These are phyloP conservation scores for Notothenia coriiceps DNA, from an alignment of 2,113 vertebrate species.

Conservation along the genomic window DNA sequence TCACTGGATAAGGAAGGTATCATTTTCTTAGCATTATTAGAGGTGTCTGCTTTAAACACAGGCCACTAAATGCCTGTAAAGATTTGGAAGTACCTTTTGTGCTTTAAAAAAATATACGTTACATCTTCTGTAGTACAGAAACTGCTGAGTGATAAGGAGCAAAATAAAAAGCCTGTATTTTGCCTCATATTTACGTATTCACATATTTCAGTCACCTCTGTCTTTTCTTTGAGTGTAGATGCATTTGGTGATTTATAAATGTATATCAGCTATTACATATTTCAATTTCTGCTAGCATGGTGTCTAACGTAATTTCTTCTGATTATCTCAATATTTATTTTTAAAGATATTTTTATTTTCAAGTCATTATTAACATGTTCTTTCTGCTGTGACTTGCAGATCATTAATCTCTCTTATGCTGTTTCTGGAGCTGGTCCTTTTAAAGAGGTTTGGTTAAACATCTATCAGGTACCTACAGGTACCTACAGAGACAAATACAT, in stretches of 20 bases:
- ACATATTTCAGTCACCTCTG: not conserved
- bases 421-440: not conserved
- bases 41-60: not conserved
- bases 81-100: not conserved
- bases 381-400: not conserved
- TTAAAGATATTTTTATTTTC: not conserved
- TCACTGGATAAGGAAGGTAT: not conserved
- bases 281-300: not conserved
- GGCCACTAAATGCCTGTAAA: not conserved
- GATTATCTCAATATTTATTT: not conserved
- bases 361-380: not conserved
- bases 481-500: not conserved
- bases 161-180: not conserved
- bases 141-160: not conserved
- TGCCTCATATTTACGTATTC: not conserved
- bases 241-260: not conserved
- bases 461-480: not conserved
- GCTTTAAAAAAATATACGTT: not conserved
- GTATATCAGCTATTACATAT: not conserved
- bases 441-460: not conserved
- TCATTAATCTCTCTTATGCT: not conserved
- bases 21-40: not conserved
- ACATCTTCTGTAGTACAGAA: not conserved
- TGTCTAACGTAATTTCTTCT: not conserved
- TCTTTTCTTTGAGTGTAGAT: not conserved